Evolutionary conservation across 2,888 invertebrate genomes (phyloP).

Genomic region (Limnephilus marmoratus): DNA sequence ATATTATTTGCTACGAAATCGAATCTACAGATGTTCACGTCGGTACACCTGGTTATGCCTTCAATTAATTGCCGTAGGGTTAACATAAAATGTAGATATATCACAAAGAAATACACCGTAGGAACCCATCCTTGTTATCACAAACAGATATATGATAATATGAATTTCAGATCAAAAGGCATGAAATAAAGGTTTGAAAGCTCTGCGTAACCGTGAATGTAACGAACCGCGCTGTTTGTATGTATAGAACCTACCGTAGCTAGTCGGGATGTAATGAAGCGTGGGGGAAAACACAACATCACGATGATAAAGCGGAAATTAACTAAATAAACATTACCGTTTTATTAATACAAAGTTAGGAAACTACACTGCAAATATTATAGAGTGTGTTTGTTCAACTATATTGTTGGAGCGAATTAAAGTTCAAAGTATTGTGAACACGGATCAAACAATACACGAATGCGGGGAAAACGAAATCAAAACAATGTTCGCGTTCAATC

Average conservation of each 20-base stretch:
- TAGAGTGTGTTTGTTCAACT: background rate
- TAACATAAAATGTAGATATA: background rate
- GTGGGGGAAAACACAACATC: constrained; percentile 63
- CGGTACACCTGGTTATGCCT: background rate
- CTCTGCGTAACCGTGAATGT: constrained; percentile 20
- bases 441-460: background rate
- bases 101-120: background rate
- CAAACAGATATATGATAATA: background rate
- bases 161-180: background rate
- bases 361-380: constrained; percentile 3
- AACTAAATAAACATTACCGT: constrained; percentile 63
- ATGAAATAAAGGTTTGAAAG: background rate
- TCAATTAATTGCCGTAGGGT: background rate
- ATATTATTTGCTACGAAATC: background rate
- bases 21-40: background rate
- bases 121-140: background rate
- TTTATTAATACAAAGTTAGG: constrained; percentile 37
- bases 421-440: constrained; percentile 7
- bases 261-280: constrained; percentile 60
- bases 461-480: background rate
- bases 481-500: background rate
- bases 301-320: constrained; percentile 65
- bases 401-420: background rate
- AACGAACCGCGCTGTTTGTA: constrained; percentile 56
- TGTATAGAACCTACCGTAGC: constrained; percentile 3